Evolutionary conservation across 1,140 invertebrate species (phyloP).

Genomic region (Periplaneta americana): DNA sequence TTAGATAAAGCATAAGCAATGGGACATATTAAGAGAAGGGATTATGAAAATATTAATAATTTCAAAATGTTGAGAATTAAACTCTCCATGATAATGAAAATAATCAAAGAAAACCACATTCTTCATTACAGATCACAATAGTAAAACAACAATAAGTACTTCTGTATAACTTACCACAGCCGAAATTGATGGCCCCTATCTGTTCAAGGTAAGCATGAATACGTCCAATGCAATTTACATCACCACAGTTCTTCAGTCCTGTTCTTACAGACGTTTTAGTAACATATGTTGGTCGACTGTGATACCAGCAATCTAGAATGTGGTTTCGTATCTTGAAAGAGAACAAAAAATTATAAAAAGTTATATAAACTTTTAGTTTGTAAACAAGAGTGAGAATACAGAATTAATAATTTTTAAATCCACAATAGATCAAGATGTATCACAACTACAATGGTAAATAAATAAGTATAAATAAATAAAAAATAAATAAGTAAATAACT

Average conservation of each 20-base stretch:
- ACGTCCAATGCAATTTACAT: constrained; percentile 55
- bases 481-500: too few relatives aligned
- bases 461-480: too few relatives aligned
- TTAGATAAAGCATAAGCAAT: too few relatives aligned
- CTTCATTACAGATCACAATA: not conserved
- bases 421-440: too few relatives aligned
- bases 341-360: too few relatives aligned
- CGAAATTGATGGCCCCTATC: constrained; percentile 59
- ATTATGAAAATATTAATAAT: too few relatives aligned
- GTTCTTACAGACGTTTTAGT: constrained; percentile 51
- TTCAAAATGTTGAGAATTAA: not conserved
- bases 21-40: too few relatives aligned
- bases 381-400: too few relatives aligned
- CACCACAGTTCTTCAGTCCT: constrained; percentile 55
- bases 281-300: constrained; percentile 49
- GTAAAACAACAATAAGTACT: not conserved
- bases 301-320: constrained; percentile 50
- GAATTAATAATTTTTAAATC: too few relatives aligned
- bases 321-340: constrained; percentile 55
- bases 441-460: too few relatives aligned
- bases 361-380: too few relatives aligned
- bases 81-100: not conserved
- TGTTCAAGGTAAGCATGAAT: constrained; percentile 57
- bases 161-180: constrained; percentile 43
- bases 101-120: not conserved